Base-by-base conservation (phyloP, 2,888 invertebrate species). In the Caenorhabditis sp. region DNA sequence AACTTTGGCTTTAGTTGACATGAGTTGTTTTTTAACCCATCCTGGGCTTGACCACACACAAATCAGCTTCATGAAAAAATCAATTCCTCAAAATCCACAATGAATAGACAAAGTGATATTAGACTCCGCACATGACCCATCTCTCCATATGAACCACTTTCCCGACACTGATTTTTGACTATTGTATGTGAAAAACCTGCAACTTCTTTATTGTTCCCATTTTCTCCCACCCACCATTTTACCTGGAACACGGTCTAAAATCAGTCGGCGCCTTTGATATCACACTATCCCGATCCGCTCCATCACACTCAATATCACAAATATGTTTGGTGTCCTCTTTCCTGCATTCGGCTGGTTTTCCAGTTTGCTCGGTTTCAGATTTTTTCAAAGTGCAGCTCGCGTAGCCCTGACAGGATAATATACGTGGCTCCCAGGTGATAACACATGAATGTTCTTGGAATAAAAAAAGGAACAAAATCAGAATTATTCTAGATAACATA, bases 211-310 rank as follows among this genome's bases (percentile, higher is more conserved):
- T 43, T 57, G 21, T 26, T 21, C 36, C n/a, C n/a, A 17, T 12
- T 12, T 38, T n/a, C n/a, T n/a, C 1, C n/a, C 27, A 38, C 27
- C 52, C 25, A n/a, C 25, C 49, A 20, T 23, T 14, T 43, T 14
- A 78, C 76, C 78, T 52, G 25, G 79, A 70, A 63, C 83, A 83
- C 20, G 72, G 59, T 36, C 79, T 67, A 58, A 76, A 81, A 63
- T 70, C 74, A 10, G 77, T 77, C 4, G 83, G 83, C 10, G 64
- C 69, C 59, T 83, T 83, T 20, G 81, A 81, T 43, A 83, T 81
- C 1, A 83, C 82, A 23, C 82, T 83, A 62, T 82, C 82, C 21
- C 81, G 64, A 57, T 83, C 83, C 4, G 83, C 83, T 21, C 76
- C 76, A 27, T 75, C 70, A 59, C 82, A 82, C 21, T 75, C 63